Evolutionary conservation across 2,797 vertebrate genomes (phyloP).

Genomic region (Tamandua tetradactyla): DNA sequence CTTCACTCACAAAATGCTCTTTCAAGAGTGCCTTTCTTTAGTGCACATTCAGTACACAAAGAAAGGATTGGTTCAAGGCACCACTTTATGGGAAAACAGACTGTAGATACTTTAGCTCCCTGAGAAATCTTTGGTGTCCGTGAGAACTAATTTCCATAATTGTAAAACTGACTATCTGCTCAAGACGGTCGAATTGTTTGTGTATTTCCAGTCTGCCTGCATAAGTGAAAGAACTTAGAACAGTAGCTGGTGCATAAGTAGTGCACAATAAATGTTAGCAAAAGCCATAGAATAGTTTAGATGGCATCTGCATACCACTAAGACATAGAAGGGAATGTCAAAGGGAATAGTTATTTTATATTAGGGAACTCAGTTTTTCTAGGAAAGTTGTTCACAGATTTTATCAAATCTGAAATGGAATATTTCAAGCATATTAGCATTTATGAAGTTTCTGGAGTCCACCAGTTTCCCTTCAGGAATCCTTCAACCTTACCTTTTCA

Average conservation of each 20-base stretch:
- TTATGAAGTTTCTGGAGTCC: background rate
- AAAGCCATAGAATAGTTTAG: background rate
- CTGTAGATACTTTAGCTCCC: background rate
- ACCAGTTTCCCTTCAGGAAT: background rate
- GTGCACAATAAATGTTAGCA: background rate
- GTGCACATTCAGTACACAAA: background rate
- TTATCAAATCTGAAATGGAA: constrained; percentile 40
- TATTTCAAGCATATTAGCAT: background rate
- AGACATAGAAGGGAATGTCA: background rate
- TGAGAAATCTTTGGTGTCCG: constrained; percentile 1
- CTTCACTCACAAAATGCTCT: background rate
- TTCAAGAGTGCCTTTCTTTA: background rate
- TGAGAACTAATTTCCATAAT: background rate
- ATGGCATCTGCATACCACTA: background rate
- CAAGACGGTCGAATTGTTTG: constrained; percentile 34
- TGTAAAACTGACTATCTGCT: background rate
- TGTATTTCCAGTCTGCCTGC: background rate
- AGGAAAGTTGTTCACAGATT: constrained; percentile 23
- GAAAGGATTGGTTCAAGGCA: background rate
- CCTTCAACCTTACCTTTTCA: background rate
- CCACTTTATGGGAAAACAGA: constrained; percentile 24
- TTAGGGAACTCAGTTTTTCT: background rate
- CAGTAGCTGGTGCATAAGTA: background rate
- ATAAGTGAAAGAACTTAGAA: background rate
- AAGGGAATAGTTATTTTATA: background rate